phyloP scores from a whole-genome alignment of 2,797 vertebrate genomes.

The Limnodromus scolopaceus region DNA sequence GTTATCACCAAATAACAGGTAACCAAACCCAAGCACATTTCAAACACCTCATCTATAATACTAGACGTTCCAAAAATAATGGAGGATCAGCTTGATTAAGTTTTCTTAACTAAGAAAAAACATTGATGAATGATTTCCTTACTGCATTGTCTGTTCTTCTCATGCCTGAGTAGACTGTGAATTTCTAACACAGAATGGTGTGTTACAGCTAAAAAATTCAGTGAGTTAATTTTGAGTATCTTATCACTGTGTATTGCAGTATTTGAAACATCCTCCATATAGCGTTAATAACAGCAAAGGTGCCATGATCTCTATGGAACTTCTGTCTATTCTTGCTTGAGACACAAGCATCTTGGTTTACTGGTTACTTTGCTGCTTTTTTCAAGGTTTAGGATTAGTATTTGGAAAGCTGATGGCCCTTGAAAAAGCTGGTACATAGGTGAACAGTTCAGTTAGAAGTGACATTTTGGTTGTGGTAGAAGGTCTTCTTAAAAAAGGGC shows the following conservation, averaged over 20 bases:
- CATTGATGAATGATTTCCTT: not conserved
- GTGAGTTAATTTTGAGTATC: not conserved
- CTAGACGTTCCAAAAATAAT: not conserved
- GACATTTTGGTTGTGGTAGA: not conserved
- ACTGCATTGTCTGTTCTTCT: not conserved
- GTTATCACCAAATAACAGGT: not conserved
- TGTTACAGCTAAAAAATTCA: not conserved
- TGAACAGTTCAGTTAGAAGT: not conserved
- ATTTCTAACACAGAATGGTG: not conserved
- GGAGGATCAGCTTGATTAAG: not conserved
- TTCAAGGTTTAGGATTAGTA: not conserved
- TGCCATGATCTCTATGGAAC: not conserved
- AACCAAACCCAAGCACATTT: not conserved
- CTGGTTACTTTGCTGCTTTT: not conserved
- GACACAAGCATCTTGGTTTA: not conserved
- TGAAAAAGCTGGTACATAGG: not conserved
- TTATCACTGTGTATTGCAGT: not conserved
- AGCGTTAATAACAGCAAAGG: not conserved
- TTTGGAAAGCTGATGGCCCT: not conserved
- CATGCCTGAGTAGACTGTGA: not conserved
- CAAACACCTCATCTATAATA: not conserved
- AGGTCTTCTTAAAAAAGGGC: rapidly evolving
- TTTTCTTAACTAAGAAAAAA: not conserved
- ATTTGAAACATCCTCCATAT: not conserved
- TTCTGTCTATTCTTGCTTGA: not conserved